Conservation (phyloP, 2,113 vertebrate genomes). For the Notothenia coriiceps region DNA sequence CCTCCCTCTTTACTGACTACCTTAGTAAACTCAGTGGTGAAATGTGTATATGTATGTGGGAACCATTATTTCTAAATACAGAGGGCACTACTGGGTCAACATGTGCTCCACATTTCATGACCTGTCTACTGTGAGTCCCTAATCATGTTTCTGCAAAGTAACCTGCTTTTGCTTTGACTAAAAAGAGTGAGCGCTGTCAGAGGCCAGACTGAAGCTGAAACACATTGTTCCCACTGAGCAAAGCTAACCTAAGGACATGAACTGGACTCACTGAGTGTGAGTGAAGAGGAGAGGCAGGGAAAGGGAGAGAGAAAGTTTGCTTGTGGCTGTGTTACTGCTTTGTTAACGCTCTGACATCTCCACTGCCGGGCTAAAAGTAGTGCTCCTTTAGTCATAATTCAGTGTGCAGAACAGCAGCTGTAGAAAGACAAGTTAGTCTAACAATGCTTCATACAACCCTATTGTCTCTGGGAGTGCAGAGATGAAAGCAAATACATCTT, state of each 20-base stretch:
- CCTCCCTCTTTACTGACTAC: background rate
- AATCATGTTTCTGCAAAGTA: constrained; percentile 7
- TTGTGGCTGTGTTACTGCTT: background rate
- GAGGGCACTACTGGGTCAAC: background rate
- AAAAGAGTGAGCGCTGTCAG: background rate
- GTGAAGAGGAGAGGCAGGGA: constrained; percentile 19
- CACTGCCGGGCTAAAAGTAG: constrained; percentile 44
- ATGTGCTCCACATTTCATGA: background rate
- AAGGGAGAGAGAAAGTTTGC: background rate
- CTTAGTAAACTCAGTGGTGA: background rate
- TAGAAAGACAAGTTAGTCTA: constrained; percentile 27
- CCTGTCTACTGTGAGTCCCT: background rate
- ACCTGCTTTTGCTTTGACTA: background rate
- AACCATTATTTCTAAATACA: background rate
- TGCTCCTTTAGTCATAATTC: constrained; percentile 40
- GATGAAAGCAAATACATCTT: constrained; percentile 14
- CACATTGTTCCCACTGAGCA: constrained; percentile 23
- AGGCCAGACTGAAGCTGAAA: background rate
- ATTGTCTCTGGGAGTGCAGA: constrained; percentile 12
- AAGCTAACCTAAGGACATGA: constrained; percentile 15
- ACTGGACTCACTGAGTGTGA: constrained; percentile 14
- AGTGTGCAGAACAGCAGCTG: constrained; percentile 21
- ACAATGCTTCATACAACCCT: background rate
- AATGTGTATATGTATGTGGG: background rate
- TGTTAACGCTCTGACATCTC: constrained; percentile 41